Evolutionary conservation across 2,888 invertebrate genomes (phyloP).

Genomic region (Drosophila robusta): DNA sequence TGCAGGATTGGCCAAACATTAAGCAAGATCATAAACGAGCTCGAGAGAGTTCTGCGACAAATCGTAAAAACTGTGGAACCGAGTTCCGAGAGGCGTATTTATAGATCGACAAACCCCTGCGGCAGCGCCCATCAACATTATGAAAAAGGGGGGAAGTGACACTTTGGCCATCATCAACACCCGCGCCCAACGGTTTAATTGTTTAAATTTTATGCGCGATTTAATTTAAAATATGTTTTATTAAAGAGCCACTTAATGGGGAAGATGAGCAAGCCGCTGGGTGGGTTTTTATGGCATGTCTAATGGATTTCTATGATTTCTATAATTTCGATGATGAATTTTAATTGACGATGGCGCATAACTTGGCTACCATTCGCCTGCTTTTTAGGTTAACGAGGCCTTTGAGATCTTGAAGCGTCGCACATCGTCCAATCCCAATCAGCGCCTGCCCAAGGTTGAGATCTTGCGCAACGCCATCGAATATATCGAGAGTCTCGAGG

Average conservation of each 20-base stretch:
- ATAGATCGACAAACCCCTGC: conserved; percentile 60
- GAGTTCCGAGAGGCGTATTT: conserved; percentile 44
- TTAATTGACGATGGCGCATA: conserved; percentile 51
- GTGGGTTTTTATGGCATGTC: conserved; percentile 58
- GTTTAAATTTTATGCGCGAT: conserved; percentile 77
- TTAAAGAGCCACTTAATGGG: conserved; percentile 72
- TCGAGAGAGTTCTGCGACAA: conserved; percentile 43
- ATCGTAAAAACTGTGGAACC: conserved; percentile 63
- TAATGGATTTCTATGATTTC: conserved; percentile 73
- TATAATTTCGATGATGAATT: conserved; percentile 46
- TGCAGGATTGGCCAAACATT: conserved; percentile 70
- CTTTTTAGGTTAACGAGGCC: conserved; percentile 96
- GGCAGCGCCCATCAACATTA: conserved; percentile 58
- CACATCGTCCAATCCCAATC: conserved; percentile 97
- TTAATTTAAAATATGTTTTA: conserved; percentile 79
- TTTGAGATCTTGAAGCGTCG: conserved; percentile 97
- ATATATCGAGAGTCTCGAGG: conserved; percentile 96
- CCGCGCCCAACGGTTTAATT: conserved; percentile 66
- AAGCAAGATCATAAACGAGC: conserved; percentile 66
- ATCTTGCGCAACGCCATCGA: conserved; percentile 98
- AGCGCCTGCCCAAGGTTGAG: conserved; percentile 98
- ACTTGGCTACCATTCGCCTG: conserved; percentile 18
- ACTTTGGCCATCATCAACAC: conserved; percentile 56
- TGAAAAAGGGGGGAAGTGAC: conserved; percentile 16
- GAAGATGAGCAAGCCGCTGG: conserved; percentile 30